A percentile compares a stretch with the other conserved stretches of the same genome.
Conservation (phyloP, 2,888 invertebrate species). For the Meganola albula region DNA sequence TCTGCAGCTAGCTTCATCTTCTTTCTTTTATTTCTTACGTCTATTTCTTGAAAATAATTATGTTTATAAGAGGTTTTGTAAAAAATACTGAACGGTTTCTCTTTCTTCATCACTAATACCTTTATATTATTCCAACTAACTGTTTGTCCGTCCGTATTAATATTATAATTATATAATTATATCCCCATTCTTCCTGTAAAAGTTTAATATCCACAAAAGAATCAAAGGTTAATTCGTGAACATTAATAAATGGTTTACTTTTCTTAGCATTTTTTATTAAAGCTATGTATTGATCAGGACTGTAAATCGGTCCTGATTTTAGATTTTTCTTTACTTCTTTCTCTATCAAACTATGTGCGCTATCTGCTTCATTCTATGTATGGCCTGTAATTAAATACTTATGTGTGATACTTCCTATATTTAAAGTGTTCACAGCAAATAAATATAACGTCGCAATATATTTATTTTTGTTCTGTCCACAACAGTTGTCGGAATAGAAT, state of each 20-base stretch:
- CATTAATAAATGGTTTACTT: conserved; percentile 1
- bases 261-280: conserved; percentile 16
- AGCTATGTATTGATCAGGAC: conserved; percentile 15
- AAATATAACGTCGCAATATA: conserved; percentile 16
- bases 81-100: no score
- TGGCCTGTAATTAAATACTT: conserved; percentile 21
- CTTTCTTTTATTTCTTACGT: no score
- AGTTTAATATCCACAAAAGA: conserved; percentile 1
- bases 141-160: no score
- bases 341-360: conserved; percentile 18
- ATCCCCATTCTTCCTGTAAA: conserved; percentile 7
- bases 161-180: no score
- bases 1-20: no score
- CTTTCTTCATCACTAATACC: no score
- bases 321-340: conserved; percentile 18
- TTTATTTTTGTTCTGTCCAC: conserved; percentile 23
- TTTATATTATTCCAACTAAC: no score
- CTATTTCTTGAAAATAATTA: no score
- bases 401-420: conserved; percentile 9
- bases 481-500: conserved; percentile 15
- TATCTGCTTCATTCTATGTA: conserved; percentile 14
- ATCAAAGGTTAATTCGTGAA: conserved; percentile 4
- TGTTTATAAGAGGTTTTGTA: no score
- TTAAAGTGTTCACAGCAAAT: conserved; percentile 12
- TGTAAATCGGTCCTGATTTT: conserved; percentile 17